Evolutionary conservation across 2,888 invertebrate genomes (phyloP), one percentile per base, ranked within the genome.

Genomic region (Leptopilina drosophilae): DNA sequence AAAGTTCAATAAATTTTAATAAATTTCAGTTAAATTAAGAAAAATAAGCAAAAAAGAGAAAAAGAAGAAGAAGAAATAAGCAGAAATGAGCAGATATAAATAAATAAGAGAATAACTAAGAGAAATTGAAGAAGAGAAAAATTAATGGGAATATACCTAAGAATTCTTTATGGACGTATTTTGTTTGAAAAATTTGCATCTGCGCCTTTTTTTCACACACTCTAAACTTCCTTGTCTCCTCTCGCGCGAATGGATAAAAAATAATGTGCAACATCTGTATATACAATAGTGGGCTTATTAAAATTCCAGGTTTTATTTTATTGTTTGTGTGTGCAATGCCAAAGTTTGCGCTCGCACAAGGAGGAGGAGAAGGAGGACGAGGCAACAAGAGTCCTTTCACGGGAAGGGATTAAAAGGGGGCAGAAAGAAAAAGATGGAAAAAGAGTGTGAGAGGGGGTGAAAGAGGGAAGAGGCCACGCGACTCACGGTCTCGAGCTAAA

Each of bases 251-350:
- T 83, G 83, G 85, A 14, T 12, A 59, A 62, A 86, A 87, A 87
- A 87, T 49, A 49, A 83, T 86, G 88, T 87, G 26, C 33, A 33
- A 73, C 42, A 42, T 42, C 33, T 53, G 33, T 33, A 33, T 73
- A 88, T 89, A 89, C 89, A 89, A 88, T 89, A 87, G 88, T 87
- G 86, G 86, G 87, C 89, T 89, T 89, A 89, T 89, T 89, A 89
- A 89, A 89, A 89, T 89, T 89, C 89, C 89, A 86, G 86, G 84
- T 87, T 88, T 87, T 89, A 89, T 89, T 89, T 89, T 88, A 89
- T 88, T 87, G 84, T 20, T 82, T 85, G 86, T 49, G 86, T 85
- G 85, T 85, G 87, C 82, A 81, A 83, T 49, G 80, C 83, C 49
- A 49, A 49, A 81, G 84, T 83, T 69, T 64, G 78, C 78, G 64